These are phyloP conservation scores for Actenoides hombroni DNA, from an alignment of 2,113 vertebrate species.

Conservation along the genomic window DNA sequence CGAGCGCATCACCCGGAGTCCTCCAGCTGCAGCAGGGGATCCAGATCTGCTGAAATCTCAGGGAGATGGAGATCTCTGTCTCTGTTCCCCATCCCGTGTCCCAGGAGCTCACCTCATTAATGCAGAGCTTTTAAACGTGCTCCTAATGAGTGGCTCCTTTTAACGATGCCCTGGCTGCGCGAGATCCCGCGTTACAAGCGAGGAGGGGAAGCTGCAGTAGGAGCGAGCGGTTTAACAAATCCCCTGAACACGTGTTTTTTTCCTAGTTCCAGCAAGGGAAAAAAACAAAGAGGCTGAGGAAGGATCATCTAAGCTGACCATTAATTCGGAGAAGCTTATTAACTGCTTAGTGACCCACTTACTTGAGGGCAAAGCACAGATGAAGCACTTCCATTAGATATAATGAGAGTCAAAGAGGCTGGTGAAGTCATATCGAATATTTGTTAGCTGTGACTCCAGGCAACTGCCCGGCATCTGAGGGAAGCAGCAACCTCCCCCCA, in stretches of 20 bases:
- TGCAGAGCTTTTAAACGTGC: not conserved
- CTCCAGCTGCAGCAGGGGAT: not conserved
- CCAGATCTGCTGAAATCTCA: not conserved
- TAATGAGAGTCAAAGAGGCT: not conserved
- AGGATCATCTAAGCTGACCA: not conserved
- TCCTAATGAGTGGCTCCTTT: not conserved
- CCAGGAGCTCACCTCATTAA: not conserved
- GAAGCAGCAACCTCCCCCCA: not conserved
- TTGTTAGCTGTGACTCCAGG: not conserved
- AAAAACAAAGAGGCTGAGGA: not conserved
- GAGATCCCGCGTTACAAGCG: not conserved
- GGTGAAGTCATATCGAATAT: not conserved
- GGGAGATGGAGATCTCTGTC: not conserved
- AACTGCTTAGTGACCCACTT: not conserved
- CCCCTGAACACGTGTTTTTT: not conserved
- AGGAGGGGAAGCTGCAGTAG: not conserved
- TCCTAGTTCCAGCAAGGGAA: not conserved
- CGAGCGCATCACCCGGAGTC: not conserved
- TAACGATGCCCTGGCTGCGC: not conserved
- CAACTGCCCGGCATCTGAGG: not conserved
- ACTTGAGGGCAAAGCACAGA: not conserved
- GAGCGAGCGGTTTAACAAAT: not conserved
- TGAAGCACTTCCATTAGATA: not conserved
- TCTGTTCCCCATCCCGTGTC: not conserved
- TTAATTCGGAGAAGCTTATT: not conserved